Conservation (phyloP, 2,113 vertebrate genomes). For the Corydoras maculifer region DNA sequence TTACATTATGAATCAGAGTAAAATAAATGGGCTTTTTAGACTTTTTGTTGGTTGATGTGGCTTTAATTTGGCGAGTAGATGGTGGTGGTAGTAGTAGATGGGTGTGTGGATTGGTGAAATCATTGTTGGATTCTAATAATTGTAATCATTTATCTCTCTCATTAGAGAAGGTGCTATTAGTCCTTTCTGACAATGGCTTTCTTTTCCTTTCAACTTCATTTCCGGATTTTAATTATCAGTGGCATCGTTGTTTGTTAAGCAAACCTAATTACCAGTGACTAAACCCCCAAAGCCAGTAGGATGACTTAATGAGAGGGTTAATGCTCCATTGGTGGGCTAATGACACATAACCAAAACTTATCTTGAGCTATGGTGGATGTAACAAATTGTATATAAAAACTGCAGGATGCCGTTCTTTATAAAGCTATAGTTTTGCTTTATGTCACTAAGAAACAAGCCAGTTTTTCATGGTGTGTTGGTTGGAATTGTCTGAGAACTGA, state of each 20-base stretch:
- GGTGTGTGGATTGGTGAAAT: not conserved
- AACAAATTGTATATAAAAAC: not conserved
- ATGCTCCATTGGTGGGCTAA: conserved; percentile 21
- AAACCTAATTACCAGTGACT: conserved; percentile 21
- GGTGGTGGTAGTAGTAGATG: not conserved
- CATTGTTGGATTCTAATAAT: not conserved
- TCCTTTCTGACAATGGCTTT: conserved; percentile 1
- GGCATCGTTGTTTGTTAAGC: conserved; percentile 17
- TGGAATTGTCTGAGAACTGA: no score
- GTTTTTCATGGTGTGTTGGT: no score
- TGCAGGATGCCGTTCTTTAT: no score
- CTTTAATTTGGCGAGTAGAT: not conserved
- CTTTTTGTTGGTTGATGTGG: not conserved
- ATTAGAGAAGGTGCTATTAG: conserved; percentile 14
- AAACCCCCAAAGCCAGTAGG: conserved; percentile 6
- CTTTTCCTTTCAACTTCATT: not conserved
- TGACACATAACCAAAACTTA: conserved; percentile 14
- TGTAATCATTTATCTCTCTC: not conserved
- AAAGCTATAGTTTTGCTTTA: no score
- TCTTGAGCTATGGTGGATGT: conserved; percentile 13
- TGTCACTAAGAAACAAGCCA: no score
- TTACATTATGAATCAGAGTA: not conserved
- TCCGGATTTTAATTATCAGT: conserved; percentile 8
- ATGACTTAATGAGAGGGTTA: conserved; percentile 16
- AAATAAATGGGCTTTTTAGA: not conserved